These are phyloP conservation scores for Brachypalpus laphriformis DNA, from an alignment of 2,888 invertebrate genomes.

Conservation along the genomic window DNA sequence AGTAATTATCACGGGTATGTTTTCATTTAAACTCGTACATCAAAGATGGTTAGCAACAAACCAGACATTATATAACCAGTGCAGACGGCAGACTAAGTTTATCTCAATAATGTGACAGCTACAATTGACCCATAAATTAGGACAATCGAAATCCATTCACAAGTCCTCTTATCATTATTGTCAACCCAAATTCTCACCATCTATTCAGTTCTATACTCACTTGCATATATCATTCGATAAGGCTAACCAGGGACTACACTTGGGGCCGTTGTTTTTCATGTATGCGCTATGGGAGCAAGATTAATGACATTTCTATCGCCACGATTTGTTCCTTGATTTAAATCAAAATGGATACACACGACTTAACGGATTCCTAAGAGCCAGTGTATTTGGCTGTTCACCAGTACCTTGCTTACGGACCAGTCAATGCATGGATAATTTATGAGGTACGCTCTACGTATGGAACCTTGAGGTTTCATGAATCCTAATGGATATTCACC, in stretches of 20 bases:
- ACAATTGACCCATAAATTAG: conserved; percentile 55
- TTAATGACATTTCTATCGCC: conserved; percentile 36
- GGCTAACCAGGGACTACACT: neutral
- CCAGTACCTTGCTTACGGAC: neutral
- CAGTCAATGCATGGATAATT: neutral
- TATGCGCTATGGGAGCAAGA: conserved; percentile 18
- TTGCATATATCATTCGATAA: neutral
- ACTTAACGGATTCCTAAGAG: conserved; percentile 8
- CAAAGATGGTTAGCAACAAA: neutral
- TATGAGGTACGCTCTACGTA: neutral
- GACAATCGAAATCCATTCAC: conserved; percentile 52
- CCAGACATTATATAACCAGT: neutral
- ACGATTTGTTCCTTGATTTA: conserved; percentile 37
- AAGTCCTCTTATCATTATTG: conserved; percentile 36
- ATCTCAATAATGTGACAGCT: conserved; percentile 27
- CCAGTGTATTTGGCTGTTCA: neutral
- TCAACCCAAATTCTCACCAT: conserved; percentile 48
- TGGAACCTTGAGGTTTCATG: neutral
- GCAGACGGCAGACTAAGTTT: neutral
- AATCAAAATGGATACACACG: conserved; percentile 21
- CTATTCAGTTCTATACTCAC: conserved; percentile 24
- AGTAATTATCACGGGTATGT: conserved; percentile 1
- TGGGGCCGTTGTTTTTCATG: neutral
- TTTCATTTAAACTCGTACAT: conserved; percentile 6
- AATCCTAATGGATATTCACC: neutral